A percentile compares a stretch with the other conserved stretches of the same genome.
Conservation (phyloP, 2,797 vertebrate species). For the Aldrovandia affinis region DNA sequence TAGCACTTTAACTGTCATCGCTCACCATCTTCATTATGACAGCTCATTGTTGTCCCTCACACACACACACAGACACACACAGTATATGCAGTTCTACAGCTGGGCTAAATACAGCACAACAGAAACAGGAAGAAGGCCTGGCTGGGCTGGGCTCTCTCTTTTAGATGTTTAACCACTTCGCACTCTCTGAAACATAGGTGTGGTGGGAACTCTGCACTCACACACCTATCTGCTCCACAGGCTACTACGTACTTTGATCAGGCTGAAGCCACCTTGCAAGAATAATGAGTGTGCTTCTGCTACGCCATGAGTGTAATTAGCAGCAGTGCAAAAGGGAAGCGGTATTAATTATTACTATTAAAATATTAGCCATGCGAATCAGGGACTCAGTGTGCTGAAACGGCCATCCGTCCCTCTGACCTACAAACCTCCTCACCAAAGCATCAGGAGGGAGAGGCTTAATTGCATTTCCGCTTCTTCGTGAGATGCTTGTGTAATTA, state of each 20-base stretch:
- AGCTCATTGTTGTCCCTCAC: background rate
- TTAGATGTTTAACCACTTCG: background rate
- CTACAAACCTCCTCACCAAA: constrained; percentile 49
- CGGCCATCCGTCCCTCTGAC: constrained; percentile 47
- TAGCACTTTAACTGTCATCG: constrained; percentile 37
- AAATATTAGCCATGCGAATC: constrained; percentile 54
- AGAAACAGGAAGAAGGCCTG: background rate
- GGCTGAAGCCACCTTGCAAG: background rate
- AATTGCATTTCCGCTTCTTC: constrained; percentile 74
- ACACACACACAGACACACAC: background rate
- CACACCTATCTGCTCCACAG: background rate
- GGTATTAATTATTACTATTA: constrained; percentile 61
- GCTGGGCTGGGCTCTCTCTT: background rate
- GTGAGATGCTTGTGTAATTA: constrained; percentile 77
- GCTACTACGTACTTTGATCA: background rate
- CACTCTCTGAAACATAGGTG: background rate
- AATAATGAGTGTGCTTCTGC: background rate
- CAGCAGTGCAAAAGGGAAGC: constrained; percentile 43
- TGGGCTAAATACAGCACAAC: background rate
- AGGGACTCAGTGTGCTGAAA: constrained; percentile 43
- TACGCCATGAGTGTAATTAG: constrained; percentile 53
- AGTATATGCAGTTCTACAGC: background rate
- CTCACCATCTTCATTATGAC: constrained; percentile 29
- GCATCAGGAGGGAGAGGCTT: constrained; percentile 69
- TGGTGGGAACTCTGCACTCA: background rate